Conservation (phyloP, 2,113 vertebrate genomes). For the Lates calcarifer region DNA sequence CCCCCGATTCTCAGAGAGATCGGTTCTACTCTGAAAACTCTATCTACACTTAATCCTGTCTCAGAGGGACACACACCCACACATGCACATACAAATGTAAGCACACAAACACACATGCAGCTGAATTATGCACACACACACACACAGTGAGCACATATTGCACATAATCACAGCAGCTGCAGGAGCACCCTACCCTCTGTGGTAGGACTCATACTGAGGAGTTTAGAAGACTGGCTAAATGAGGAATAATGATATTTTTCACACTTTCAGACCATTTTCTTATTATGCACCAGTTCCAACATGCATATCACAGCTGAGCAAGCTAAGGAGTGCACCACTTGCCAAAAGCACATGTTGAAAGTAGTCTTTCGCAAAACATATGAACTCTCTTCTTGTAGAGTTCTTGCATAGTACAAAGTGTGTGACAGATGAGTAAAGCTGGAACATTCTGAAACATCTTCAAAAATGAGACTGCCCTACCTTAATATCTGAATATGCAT, state of each 20-base stretch:
- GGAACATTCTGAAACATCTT: slow-evolving; percentile 64
- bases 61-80: slow-evolving; percentile 65
- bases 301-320: slow-evolving; percentile 39
- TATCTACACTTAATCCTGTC: slow-evolving; percentile 75
- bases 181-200: slow-evolving; percentile 21
- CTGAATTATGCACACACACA: slow-evolving; percentile 47
- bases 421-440: slow-evolving; percentile 67
- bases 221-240: slow-evolving; percentile 58
- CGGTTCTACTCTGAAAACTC: slow-evolving; percentile 76
- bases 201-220: slow-evolving; percentile 48
- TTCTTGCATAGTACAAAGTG: slow-evolving; percentile 56
- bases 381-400: slow-evolving; percentile 51
- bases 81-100: slow-evolving; percentile 58
- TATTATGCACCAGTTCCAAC: slow-evolving; percentile 47
- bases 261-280: slow-evolving; percentile 48
- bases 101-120: slow-evolving; percentile 48
- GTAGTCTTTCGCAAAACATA: slow-evolving; percentile 62
- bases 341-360: slow-evolving; percentile 61
- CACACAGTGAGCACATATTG: slow-evolving; percentile 44
- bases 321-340: slow-evolving; percentile 43
- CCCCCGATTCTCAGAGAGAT: slow-evolving; percentile 70
- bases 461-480: slow-evolving; percentile 45
- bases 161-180: slow-evolving; percentile 52
- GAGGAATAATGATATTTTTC: slow-evolving; percentile 63
- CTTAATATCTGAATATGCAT: slow-evolving; percentile 70